Base-by-base conservation (phyloP, 2,797 vertebrate species). In the Calcarius lapponicus region DNA sequence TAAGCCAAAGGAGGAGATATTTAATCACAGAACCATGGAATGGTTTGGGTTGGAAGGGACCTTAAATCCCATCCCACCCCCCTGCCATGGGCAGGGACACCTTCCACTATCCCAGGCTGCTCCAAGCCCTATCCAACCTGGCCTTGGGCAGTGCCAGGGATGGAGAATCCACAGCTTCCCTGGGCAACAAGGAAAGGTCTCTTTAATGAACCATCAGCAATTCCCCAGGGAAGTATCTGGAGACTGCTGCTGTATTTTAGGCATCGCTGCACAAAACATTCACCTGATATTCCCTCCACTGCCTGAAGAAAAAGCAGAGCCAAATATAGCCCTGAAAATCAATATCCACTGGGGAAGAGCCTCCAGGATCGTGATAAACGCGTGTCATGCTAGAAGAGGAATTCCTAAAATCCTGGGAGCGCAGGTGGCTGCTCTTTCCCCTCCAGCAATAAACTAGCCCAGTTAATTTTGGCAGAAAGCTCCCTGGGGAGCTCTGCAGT, bases 241-340 rank as follows among this genome's bases (percentile, higher is more conserved):
- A 87, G 40, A 20, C 50, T 58, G 71, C 57, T 48, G 29, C n/a
- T 36, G 13, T 45, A 78, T 79, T 78, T 80, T 6, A 72, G 31
- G 86, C 65, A 65, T 61, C 22, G 0, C 6, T 64, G 76, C 70
- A 84, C 74, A 80, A 84, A 76, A 14, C 31, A 28, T 84, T 67
- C 86, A 93, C 69, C 78, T 57, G 78, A 80, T 80, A 91, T n/a
- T 74, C 88, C 74, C 74, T 87, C 22, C 34, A 21, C 58, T 22
- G 73, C 56, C 38, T 43, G 19, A 42, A 70, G 62, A 70, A 57
- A 93, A 90, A 72, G 60, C 62, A 60, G 78, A 85, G 80, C 53
- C 65, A 93, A 92, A 96, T 74, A 94, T 34, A 90, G 86, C 57
- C 60, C 64, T 85, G 74, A 74, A 93, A 95, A 95, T 90, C 92